A percentile compares a stretch with the other conserved stretches of the same genome.
phyloP scores from a whole-genome alignment of 2,113 vertebrate genomes.

The Stegastes partitus region DNA sequence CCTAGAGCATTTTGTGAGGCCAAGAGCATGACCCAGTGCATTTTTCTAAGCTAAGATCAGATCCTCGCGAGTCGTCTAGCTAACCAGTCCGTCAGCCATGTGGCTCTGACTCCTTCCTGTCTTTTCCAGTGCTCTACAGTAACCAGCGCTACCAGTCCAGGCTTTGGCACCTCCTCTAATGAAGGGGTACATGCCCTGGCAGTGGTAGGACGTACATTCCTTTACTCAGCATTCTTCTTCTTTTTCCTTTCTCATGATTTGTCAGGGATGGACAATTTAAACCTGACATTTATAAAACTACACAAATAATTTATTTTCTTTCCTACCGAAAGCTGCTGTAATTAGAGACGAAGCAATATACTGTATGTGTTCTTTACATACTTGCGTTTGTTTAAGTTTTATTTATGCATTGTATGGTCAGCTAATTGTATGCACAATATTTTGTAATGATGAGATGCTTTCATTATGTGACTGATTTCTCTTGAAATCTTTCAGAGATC shows the following conservation, averaged over 20 bases:
- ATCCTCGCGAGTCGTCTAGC: slow-evolving; percentile 56
- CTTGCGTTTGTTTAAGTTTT: not conserved
- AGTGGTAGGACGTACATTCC: slow-evolving; percentile 38
- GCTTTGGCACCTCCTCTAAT: slow-evolving; percentile 30
- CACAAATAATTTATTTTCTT: not conserved
- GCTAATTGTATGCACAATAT: not conserved
- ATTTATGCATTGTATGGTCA: not conserved
- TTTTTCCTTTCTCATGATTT: not conserved
- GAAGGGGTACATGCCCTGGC: slow-evolving; percentile 31
- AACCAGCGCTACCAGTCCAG: slow-evolving; percentile 47
- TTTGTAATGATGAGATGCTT: not conserved
- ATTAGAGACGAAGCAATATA: slow-evolving; percentile 1
- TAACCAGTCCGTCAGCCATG: slow-evolving; percentile 45
- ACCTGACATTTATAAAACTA: not conserved
- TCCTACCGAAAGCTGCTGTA: not conserved
- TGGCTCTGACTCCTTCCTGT: slow-evolving; percentile 66
- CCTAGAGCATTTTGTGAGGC: slow-evolving; percentile 52
- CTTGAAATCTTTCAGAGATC: not conserved
- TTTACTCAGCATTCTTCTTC: not conserved
- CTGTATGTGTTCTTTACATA: not conserved
- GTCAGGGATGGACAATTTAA: not conserved
- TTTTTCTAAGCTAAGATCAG: slow-evolving; percentile 75
- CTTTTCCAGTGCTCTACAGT: slow-evolving; percentile 38
- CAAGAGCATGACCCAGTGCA: slow-evolving; percentile 66
- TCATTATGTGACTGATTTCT: not conserved